Conservation (phyloP, 2,797 vertebrate species). For the Carcharodon carcharias region DNA sequence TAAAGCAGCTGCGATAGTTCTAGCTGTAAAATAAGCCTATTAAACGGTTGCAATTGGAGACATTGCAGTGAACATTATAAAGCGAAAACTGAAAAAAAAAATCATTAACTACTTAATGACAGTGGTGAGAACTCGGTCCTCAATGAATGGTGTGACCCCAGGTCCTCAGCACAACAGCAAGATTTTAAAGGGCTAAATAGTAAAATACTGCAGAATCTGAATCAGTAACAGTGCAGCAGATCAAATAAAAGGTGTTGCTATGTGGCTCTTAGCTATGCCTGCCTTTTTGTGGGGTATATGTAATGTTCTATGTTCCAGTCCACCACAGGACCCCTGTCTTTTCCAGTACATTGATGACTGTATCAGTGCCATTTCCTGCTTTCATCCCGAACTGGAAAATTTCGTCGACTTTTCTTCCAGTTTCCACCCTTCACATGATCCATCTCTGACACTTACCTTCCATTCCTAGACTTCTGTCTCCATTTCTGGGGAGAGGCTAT, state of each 20-base stretch:
- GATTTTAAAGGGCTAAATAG: neutral
- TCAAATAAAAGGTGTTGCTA: neutral
- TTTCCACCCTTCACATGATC: neutral
- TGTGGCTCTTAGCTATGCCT: neutral
- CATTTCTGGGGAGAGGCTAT: too few relatives aligned
- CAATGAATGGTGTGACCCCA: neutral
- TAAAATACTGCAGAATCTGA: neutral
- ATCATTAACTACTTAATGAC: slow-evolving; percentile 17
- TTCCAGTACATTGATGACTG: neutral
- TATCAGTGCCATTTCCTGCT: neutral
- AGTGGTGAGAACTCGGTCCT: neutral
- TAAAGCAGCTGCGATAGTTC: slow-evolving; percentile 24
- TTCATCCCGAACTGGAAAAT: neutral
- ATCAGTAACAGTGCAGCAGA: neutral
- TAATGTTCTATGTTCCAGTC: too few relatives aligned
- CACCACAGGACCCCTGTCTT: neutral
- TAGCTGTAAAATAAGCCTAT: neutral
- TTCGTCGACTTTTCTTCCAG: neutral
- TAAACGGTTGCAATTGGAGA: neutral
- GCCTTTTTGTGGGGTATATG: neutral
- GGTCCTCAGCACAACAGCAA: neutral
- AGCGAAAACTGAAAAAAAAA: neutral
- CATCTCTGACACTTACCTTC: too few relatives aligned
- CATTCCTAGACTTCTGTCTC: too few relatives aligned
- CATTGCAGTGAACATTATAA: neutral